Evolutionary conservation across 2,797 vertebrate genomes (phyloP).

Genomic region (Arnoldichthys spilopterus): DNA sequence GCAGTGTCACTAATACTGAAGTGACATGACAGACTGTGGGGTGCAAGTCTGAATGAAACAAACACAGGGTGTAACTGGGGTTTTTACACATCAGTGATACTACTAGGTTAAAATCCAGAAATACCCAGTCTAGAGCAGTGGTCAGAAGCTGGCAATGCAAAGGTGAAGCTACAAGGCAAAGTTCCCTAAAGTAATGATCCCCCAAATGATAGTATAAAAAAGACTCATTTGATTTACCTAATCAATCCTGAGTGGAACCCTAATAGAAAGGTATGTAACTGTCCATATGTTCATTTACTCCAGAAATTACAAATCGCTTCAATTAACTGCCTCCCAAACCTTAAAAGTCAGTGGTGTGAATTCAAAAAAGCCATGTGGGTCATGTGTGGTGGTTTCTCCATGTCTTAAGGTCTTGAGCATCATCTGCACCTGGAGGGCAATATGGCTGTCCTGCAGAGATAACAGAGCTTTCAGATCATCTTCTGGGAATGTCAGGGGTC

Average conservation of each 20-base stretch:
- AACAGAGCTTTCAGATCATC: constrained; percentile 51
- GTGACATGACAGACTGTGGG: no score
- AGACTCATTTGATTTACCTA: no score
- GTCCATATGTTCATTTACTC: neutral
- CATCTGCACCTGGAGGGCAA: constrained; percentile 53
- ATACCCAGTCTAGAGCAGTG: neutral
- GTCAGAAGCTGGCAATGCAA: neutral
- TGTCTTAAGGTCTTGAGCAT: constrained; percentile 47
- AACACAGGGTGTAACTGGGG: no score
- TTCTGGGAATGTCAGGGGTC: constrained; percentile 66
- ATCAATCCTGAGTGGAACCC: neutral
- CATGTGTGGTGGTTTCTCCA: constrained; percentile 11
- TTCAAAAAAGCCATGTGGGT: constrained; percentile 21
- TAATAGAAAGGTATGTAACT: neutral
- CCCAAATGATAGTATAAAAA: no score
- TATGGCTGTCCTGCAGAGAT: constrained; percentile 47
- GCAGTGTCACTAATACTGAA: neutral
- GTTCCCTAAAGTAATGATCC: no score
- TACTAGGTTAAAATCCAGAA: no score
- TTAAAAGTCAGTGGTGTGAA: neutral
- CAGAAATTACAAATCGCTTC: constrained; percentile 9
- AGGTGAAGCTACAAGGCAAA: no score
- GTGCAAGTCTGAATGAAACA: no score
- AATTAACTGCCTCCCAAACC: constrained; percentile 2
- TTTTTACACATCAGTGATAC: no score